A percentile compares a stretch with the other conserved stretches of the same genome.
phyloP scores from a whole-genome alignment of 2,888 invertebrate genomes.

The Sminthurides aquaticus region DNA sequence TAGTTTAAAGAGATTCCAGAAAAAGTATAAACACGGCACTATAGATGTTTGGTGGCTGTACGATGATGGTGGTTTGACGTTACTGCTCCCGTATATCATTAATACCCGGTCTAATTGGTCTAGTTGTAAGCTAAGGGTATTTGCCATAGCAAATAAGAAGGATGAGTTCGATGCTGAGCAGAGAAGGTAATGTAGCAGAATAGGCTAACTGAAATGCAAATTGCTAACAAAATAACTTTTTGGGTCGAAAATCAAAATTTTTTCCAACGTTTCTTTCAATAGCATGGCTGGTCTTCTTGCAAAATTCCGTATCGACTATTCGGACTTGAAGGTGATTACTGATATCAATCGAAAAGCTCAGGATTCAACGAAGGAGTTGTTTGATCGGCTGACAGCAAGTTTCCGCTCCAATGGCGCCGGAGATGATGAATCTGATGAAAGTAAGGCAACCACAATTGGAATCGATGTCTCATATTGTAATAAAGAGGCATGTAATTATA shows the following conservation, averaged over 20 bases:
- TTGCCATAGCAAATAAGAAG: conserved; percentile 70
- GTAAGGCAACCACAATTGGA: too few relatives aligned
- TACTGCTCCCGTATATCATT: conserved; percentile 76
- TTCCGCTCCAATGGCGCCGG: conserved; percentile 10
- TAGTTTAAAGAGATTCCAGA: conserved; percentile 66
- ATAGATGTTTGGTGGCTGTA: conserved; percentile 96
- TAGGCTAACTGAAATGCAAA: neutral
- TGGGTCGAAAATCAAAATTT: too few relatives aligned
- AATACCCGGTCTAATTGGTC: conserved; percentile 70
- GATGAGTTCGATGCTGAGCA: conserved; percentile 72
- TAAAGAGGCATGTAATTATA: too few relatives aligned
- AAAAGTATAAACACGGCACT: conserved; percentile 68
- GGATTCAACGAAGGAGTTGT: conserved; percentile 63
- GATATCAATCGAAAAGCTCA: conserved; percentile 79
- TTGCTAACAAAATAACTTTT: too few relatives aligned
- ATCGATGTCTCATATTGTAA: too few relatives aligned
- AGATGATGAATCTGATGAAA: neutral
- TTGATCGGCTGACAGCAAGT: conserved; percentile 53
- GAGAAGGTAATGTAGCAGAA: conserved; percentile 60
- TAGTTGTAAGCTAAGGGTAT: conserved; percentile 68
- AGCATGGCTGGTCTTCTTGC: conserved; percentile 88
- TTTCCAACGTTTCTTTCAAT: too few relatives aligned
- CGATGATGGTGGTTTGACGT: conserved; percentile 75
- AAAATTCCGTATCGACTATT: conserved; percentile 91
- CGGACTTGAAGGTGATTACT: conserved; percentile 82